These are phyloP conservation scores for Orchesella flavescens DNA, from an alignment of 2,888 invertebrate species.

Conservation along the genomic window DNA sequence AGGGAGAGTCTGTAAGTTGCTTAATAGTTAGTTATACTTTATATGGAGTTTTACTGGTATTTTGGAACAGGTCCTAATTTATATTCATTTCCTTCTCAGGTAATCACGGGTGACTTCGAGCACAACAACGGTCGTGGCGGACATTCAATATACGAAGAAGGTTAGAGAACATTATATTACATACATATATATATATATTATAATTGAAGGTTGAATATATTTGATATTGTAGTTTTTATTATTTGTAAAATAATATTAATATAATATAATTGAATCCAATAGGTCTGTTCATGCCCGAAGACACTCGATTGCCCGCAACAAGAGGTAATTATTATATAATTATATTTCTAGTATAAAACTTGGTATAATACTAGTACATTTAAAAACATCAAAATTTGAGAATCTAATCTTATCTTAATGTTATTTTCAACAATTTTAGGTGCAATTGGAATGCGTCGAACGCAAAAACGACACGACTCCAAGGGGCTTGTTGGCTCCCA, in stretches of 20 bases:
- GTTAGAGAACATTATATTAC: no score
- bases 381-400: no score
- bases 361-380: no score
- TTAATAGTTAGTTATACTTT: background rate
- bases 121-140: slow-evolving; percentile 87
- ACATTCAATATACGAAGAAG: slow-evolving; percentile 84
- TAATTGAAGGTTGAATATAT: no score
- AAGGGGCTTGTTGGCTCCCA: slow-evolving; percentile 89
- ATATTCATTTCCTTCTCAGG: slow-evolving; percentile 41
- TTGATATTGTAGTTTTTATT: no score
- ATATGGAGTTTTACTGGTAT: background rate
- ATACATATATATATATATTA: no score
- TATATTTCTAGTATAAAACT: no score
- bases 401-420: background rate
- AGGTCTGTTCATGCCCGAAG: slow-evolving; percentile 87
- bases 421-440: slow-evolving; percentile 76
- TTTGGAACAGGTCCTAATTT: no score
- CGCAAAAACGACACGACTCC: slow-evolving; percentile 86
- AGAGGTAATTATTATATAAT: slow-evolving; percentile 21
- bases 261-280: no score
- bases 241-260: no score
- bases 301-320: slow-evolving; percentile 84
- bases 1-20: slow-evolving; percentile 82
- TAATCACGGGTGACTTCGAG: slow-evolving; percentile 84
- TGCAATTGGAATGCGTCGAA: slow-evolving; percentile 86